Evolutionary conservation across 2,113 vertebrate species (phyloP), one percentile per base, ranked within the genome.

Genomic region (Rhineura floridana): DNA sequence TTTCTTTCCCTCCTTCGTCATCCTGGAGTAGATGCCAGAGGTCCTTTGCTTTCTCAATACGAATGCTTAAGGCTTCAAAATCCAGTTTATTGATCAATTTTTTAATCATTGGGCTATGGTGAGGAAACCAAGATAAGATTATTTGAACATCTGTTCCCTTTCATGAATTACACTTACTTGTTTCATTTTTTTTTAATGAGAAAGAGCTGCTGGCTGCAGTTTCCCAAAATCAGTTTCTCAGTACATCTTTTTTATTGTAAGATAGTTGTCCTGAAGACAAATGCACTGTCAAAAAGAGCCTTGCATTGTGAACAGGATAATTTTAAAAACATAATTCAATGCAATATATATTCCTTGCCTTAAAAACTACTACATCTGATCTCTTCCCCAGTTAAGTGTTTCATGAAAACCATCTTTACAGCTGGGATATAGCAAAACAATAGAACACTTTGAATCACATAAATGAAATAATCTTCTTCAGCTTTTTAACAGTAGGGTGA

Each of bases 21-120:
- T 33, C 44, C 87, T 93, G 77, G 76, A 91, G 81, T 30, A 91
- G 82, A 91, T 88, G 85, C 89, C 84, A 95, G 77, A 85, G 77
- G 79, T 91, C 88, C 78, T 83, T 93, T 62, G 84, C 70, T 85
- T 94, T 93, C 90, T 92, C 77, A 81, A 50, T 39, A 50, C 79
- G 77, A 90, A 89, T 82, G 84, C 75, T 87, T 85, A 90, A 42
- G 55, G n/a, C 77, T 94, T 96, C 86, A 87, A 81, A 92, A 94
- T 91, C 63, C 90, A 89, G 87, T 44, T 89, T 73, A 46, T 95
- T 90, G 52, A 94, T 91, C 9, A 90, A 44, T 62, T 94, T 76
- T 75, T 94, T 91, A 88, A 94, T 93, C n/a, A 82, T 30, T 88
- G 85, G 77, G 79, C 39, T 89, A 33, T 55, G 52, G 70, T 21